Evolutionary conservation across 2,888 invertebrate genomes (phyloP).

Genomic region (Bombyx huttoni): DNA sequence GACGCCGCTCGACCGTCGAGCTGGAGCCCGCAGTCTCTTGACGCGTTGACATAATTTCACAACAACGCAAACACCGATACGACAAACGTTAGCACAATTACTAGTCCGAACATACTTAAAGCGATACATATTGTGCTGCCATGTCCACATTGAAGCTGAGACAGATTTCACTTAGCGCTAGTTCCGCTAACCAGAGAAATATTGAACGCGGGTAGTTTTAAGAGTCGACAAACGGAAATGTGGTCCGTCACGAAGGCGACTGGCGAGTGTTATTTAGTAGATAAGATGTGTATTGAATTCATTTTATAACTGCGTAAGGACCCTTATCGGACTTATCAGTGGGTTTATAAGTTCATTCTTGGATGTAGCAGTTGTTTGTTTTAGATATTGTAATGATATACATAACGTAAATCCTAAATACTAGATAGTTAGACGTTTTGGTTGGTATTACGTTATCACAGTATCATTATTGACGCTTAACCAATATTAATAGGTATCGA

Average conservation of each 20-base stretch:
- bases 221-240: slow-evolving; percentile 2
- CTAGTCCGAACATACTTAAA: slow-evolving; percentile 31
- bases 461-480: too few relatives aligned
- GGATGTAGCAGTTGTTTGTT: slow-evolving; percentile 1
- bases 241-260: slow-evolving; percentile 20
- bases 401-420: not conserved
- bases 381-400: not conserved
- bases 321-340: slow-evolving; percentile 60
- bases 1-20: slow-evolving; percentile 42
- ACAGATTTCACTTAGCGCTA: not conserved
- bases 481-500: too few relatives aligned
- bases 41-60: slow-evolving; percentile 28
- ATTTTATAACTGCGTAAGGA: slow-evolving; percentile 29
- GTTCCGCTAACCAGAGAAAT: not conserved
- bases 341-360: slow-evolving; percentile 34
- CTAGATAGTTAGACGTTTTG: too few relatives aligned
- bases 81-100: slow-evolving; percentile 1
- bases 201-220: slow-evolving; percentile 1
- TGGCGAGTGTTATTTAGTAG: slow-evolving; percentile 22
- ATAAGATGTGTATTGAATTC: slow-evolving; percentile 53
- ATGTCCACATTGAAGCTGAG: slow-evolving; percentile 33
- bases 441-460: too few relatives aligned
- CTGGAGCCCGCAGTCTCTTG: slow-evolving; percentile 32
- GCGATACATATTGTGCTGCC: slow-evolving; percentile 31
- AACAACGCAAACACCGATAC: slow-evolving; percentile 17